phyloP scores from a whole-genome alignment of 2,797 vertebrate genomes.

The Florisuga fusca region DNA sequence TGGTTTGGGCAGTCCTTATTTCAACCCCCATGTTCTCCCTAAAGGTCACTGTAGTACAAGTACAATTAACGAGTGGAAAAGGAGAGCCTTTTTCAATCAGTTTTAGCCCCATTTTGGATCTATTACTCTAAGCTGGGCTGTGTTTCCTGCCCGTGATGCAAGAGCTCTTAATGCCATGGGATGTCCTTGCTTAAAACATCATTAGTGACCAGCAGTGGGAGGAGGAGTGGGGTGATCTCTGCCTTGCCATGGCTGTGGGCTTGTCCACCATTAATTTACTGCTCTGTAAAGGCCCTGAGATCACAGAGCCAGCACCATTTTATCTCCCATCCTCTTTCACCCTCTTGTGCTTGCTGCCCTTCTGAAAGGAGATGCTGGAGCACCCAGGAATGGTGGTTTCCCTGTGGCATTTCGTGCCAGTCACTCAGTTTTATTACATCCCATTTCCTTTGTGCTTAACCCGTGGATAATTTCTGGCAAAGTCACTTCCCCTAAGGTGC shows the following conservation, averaged over 20 bases:
- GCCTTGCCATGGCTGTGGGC: rapidly evolving
- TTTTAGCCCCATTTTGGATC: neutral
- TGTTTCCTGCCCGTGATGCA: rapidly evolving
- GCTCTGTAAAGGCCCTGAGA: neutral
- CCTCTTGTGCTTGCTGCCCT: rapidly evolving
- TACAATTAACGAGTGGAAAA: neutral
- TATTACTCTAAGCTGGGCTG: rapidly evolving
- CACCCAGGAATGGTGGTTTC: neutral
- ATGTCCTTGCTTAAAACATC: neutral
- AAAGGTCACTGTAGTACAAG: neutral
- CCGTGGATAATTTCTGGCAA: neutral
- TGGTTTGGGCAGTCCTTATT: neutral
- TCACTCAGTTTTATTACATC: neutral
- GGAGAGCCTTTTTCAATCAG: rapidly evolving
- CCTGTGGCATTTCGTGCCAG: neutral
- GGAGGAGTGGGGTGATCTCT: neutral
- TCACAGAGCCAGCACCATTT: rapidly evolving
- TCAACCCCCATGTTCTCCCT: neutral
- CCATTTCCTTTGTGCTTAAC: neutral
- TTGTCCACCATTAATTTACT: neutral
- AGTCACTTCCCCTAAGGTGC: neutral
- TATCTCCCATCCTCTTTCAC: rapidly evolving
- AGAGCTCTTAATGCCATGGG: neutral
- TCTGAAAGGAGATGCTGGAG: neutral
- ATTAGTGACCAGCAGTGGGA: neutral